These are phyloP conservation scores for Glaucidium brasilianum DNA, from an alignment of 2,113 vertebrate species.

Conservation along the genomic window DNA sequence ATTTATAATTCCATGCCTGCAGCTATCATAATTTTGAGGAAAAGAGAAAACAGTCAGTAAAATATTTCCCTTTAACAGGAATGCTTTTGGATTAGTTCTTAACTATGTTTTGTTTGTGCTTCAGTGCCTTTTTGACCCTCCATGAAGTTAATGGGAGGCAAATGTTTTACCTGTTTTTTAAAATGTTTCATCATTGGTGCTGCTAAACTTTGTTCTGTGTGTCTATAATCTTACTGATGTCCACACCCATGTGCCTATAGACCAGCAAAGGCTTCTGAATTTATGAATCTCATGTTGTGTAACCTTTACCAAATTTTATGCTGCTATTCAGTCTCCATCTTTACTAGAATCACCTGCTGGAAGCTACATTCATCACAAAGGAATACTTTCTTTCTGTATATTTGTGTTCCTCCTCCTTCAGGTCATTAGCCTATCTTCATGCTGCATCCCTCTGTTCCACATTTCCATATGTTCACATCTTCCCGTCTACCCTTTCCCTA, in stretches of 20 bases:
- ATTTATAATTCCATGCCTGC: not conserved
- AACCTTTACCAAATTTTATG: not conserved
- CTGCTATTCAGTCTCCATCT: not conserved
- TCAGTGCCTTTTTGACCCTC: not conserved
- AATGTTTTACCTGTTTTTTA: not conserved
- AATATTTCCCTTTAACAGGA: not conserved
- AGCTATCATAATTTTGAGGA: not conserved
- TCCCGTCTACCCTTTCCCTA: not conserved
- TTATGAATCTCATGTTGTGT: not conserved
- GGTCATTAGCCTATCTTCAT: not conserved
- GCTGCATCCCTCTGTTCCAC: not conserved
- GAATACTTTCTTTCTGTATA: not conserved
- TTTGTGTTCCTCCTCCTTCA: not conserved
- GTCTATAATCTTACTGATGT: not conserved
- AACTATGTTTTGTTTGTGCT: not conserved
- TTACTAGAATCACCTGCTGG: not conserved
- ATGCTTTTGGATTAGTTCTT: not conserved
- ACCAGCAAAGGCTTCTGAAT: not conserved
- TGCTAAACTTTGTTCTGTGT: not conserved
- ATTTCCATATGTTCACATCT: not conserved
- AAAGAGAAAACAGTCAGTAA: too few relatives aligned
- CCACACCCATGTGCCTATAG: not conserved
- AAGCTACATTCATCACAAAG: not conserved
- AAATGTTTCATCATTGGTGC: not conserved
- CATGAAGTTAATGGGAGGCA: not conserved